phyloP scores from a whole-genome alignment of 1,140 invertebrate genomes.

The Aphaenogaster rudis region DNA sequence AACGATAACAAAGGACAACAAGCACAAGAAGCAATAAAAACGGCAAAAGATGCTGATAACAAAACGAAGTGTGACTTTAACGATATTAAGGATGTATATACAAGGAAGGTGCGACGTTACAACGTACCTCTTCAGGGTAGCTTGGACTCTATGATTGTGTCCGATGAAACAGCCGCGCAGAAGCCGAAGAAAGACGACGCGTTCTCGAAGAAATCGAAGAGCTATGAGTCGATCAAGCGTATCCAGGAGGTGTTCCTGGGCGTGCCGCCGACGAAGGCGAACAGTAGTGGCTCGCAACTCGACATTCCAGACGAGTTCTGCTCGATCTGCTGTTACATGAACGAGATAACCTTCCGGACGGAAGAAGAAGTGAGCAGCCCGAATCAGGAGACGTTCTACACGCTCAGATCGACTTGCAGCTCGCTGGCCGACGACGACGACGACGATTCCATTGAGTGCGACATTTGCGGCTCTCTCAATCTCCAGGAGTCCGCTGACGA shows the following conservation, averaged over 20 bases:
- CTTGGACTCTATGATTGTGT: constrained; percentile 82
- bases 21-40: constrained; percentile 13
- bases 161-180: constrained; percentile 60
- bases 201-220: constrained; percentile 84
- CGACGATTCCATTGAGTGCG: constrained; percentile 84
- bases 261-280: constrained; percentile 75
- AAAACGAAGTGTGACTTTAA: constrained; percentile 52
- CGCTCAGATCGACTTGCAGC: constrained; percentile 81
- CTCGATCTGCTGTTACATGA: constrained; percentile 82
- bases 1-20: constrained; percentile 5
- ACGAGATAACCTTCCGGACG: constrained; percentile 73
- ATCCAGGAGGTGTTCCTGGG: constrained; percentile 68
- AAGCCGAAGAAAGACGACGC: constrained; percentile 49
- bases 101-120: constrained; percentile 60
- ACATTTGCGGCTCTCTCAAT: constrained; percentile 84
- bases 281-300: constrained; percentile 76
- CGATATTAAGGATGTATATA: constrained; percentile 52
- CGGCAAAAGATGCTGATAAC: not conserved
- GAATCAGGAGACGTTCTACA: constrained; percentile 80
- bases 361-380: constrained; percentile 67
- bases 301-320: constrained; percentile 83
- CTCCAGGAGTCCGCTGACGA: constrained; percentile 76
- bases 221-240: constrained; percentile 84
- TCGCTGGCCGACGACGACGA: constrained; percentile 80
- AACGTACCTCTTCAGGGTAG: constrained; percentile 81